phyloP scores from a whole-genome alignment of 2,888 invertebrate species.

The Noctua janthe region DNA sequence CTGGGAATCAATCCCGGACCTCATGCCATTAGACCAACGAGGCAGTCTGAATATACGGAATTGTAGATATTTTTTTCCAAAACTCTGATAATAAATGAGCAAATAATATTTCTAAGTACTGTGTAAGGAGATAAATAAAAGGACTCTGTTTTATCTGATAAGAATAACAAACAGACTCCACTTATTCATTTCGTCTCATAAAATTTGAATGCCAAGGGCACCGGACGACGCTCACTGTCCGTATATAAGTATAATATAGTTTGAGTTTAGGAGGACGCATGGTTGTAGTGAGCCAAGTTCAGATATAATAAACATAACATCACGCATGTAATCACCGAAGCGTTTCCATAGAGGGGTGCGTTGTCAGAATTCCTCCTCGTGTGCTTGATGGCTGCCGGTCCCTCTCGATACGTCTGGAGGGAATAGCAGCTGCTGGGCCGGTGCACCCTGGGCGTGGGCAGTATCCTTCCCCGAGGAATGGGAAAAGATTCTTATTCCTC shows the following conservation, averaged over 20 bases:
- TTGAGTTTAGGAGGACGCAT: background rate
- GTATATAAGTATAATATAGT: conserved; percentile 9
- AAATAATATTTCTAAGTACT: background rate
- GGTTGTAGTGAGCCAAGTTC: conserved; percentile 7
- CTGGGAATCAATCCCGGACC: background rate
- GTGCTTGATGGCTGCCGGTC: too few species aligned
- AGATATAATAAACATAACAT: too few species aligned
- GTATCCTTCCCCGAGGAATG: too few species aligned
- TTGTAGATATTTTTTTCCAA: background rate
- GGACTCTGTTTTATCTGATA: background rate
- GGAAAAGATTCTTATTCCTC: too few species aligned
- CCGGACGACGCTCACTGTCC: background rate
- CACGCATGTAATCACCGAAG: background rate
- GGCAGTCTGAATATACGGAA: background rate
- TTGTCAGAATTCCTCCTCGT: too few species aligned
- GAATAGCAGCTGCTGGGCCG: too few species aligned
- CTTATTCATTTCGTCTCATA: conserved; percentile 19
- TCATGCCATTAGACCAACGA: background rate
- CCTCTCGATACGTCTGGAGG: too few species aligned
- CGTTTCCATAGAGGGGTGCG: too few species aligned
- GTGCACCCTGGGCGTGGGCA: too few species aligned
- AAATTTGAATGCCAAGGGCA: conserved; percentile 30
- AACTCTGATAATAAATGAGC: background rate
- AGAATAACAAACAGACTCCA: background rate
- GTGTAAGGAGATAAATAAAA: background rate